phyloP scores from a whole-genome alignment of 1,140 invertebrate genomes.

The Bombus cullumanus region DNA sequence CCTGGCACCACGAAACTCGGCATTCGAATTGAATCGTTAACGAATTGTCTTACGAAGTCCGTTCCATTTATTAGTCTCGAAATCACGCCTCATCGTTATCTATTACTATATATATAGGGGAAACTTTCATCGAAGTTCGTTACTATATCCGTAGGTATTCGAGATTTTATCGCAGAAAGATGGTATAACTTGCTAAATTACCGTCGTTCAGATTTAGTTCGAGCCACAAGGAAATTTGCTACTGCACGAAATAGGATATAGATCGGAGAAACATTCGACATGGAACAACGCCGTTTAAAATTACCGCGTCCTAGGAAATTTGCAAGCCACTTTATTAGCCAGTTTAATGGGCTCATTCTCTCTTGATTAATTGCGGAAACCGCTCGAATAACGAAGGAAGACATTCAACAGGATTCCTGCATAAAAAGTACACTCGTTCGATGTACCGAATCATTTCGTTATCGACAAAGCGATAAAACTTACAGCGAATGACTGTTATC shows the following conservation, averaged over 20 bases:
- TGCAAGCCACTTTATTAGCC: conserved; percentile 5
- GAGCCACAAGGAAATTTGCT: neutral
- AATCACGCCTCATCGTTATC: neutral
- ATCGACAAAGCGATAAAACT: conserved; percentile 37
- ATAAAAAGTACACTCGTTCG: conserved; percentile 4
- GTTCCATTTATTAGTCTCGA: conserved; percentile 13
- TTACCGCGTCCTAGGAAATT: neutral
- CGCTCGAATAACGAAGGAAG: neutral
- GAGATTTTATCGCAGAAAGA: conserved; percentile 2
- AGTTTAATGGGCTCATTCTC: neutral
- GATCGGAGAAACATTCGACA: too few relatives aligned
- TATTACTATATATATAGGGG: neutral
- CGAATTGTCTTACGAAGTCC: neutral
- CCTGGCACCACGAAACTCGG: neutral
- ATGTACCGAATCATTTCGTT: conserved; percentile 31
- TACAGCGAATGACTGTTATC: conserved; percentile 31
- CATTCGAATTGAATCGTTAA: conserved; percentile 18
- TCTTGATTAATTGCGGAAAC: neutral
- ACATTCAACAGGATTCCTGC: conserved; percentile 4
- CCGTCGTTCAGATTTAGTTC: neutral
- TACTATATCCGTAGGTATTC: too few relatives aligned
- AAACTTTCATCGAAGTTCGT: neutral
- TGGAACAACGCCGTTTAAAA: neutral
- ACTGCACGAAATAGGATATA: neutral
- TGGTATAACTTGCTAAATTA: neutral